Evolutionary conservation across 2,113 vertebrate species (phyloP).

Genomic region (Platysternon megacephalum): DNA sequence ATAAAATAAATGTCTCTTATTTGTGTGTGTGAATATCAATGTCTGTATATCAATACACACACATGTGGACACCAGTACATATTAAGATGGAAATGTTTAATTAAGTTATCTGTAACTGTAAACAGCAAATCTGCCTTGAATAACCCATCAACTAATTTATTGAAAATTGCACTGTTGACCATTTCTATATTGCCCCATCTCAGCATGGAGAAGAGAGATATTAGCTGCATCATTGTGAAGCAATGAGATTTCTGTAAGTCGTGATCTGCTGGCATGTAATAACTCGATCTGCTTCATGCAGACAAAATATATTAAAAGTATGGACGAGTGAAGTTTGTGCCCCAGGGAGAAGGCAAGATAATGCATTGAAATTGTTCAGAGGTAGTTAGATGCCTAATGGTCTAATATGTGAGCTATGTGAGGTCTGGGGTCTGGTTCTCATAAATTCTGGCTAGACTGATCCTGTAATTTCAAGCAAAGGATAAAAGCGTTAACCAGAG

Average conservation of each 20-base stretch:
- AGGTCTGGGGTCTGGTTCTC: slow-evolving; percentile 89
- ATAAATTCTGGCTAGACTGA: slow-evolving; percentile 91
- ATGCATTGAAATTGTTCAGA: slow-evolving; percentile 89
- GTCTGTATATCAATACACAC: not conserved
- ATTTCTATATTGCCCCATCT: slow-evolving; percentile 58
- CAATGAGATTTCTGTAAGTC: slow-evolving; percentile 84
- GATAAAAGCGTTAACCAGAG: slow-evolving; percentile 85
- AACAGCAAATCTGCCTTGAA: slow-evolving; percentile 52
- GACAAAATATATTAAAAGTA: slow-evolving; percentile 92
- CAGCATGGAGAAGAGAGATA: slow-evolving; percentile 61
- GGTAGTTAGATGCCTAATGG: slow-evolving; percentile 92
- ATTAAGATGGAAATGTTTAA: slow-evolving; percentile 68
- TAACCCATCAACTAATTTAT: slow-evolving; percentile 68
- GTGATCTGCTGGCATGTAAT: slow-evolving; percentile 84
- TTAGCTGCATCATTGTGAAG: slow-evolving; percentile 72
- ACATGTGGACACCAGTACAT: not conserved
- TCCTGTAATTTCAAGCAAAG: slow-evolving; percentile 89
- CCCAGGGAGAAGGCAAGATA: slow-evolving; percentile 88
- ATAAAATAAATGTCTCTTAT: not conserved
- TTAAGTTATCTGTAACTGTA: slow-evolving; percentile 62
- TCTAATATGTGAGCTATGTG: slow-evolving; percentile 90
- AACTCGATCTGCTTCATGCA: slow-evolving; percentile 86
- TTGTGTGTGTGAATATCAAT: not conserved
- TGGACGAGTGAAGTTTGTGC: slow-evolving; percentile 87
- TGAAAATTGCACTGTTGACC: slow-evolving; percentile 52